These are phyloP conservation scores for Luperina testacea DNA, from an alignment of 2,888 invertebrate species.

Conservation along the genomic window DNA sequence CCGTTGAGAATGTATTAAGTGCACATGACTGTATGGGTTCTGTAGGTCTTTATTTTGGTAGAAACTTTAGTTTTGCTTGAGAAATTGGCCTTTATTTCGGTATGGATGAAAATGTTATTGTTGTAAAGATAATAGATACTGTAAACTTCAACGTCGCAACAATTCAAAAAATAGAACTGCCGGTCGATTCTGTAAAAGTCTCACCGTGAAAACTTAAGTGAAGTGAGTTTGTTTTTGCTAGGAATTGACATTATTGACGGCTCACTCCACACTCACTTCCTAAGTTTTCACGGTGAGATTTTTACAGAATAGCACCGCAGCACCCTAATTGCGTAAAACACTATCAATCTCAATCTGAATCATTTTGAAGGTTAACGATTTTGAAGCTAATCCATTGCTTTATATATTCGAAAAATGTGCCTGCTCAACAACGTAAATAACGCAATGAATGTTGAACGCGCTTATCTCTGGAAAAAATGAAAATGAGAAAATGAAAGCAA, in stretches of 20 bases:
- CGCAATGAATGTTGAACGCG: neutral
- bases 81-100: neutral
- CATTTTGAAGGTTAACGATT: too few relatives aligned
- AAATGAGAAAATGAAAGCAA: neutral
- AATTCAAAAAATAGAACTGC: neutral
- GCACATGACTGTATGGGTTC: constrained; percentile 59
- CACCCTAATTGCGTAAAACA: neutral
- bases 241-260: too few relatives aligned
- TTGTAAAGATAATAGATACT: neutral
- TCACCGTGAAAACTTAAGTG: too few relatives aligned
- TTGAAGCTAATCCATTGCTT: too few relatives aligned
- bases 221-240: too few relatives aligned
- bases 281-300: too few relatives aligned
- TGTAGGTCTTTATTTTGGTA: constrained; percentile 40
- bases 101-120: neutral
- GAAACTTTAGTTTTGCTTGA: neutral
- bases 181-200: too few relatives aligned
- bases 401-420: too few relatives aligned
- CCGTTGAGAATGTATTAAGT: constrained; percentile 50
- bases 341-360: neutral
- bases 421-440: neutral
- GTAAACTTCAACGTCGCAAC: neutral
- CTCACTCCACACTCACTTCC: too few relatives aligned
- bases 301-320: too few relatives aligned
- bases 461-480: too few relatives aligned